Evolutionary conservation across 2,797 vertebrate species (phyloP).

Genomic region (Sorex maritimensis): DNA sequence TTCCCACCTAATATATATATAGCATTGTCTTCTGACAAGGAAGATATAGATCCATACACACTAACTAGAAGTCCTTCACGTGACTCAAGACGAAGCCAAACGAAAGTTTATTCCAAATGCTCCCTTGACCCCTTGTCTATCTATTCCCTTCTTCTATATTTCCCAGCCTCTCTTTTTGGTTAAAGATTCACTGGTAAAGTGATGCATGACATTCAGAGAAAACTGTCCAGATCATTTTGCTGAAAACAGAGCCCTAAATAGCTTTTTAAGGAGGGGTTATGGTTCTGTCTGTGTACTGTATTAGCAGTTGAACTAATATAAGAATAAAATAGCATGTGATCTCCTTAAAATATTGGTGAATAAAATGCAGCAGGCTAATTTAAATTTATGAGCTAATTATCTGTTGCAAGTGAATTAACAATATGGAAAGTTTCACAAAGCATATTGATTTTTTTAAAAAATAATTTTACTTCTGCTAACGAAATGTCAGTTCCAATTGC

Average conservation of each 20-base stretch:
- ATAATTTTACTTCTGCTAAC: conserved; percentile 74
- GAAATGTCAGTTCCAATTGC: conserved; percentile 73
- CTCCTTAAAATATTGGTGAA: conserved; percentile 74
- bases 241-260: conserved; percentile 54
- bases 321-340: conserved; percentile 61
- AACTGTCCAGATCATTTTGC: conserved; percentile 31
- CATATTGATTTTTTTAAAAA: conserved; percentile 74
- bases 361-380: conserved; percentile 65
- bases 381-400: conserved; percentile 81
- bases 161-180: neutral
- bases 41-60: neutral
- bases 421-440: conserved; percentile 81
- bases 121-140: neutral
- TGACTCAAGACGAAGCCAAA: neutral
- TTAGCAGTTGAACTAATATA: conserved; percentile 53
- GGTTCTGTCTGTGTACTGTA: neutral
- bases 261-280: neutral
- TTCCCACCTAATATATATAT: too few relatives aligned
- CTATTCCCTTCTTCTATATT: neutral
- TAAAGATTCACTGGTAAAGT: conserved; percentile 48
- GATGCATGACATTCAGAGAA: neutral
- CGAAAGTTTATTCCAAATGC: neutral
- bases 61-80: neutral
- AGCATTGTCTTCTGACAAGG: neutral
- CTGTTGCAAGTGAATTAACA: conserved; percentile 79